Evolutionary conservation across 2,797 vertebrate genomes (phyloP).

Genomic region (Philypnodon macrostomus): DNA sequence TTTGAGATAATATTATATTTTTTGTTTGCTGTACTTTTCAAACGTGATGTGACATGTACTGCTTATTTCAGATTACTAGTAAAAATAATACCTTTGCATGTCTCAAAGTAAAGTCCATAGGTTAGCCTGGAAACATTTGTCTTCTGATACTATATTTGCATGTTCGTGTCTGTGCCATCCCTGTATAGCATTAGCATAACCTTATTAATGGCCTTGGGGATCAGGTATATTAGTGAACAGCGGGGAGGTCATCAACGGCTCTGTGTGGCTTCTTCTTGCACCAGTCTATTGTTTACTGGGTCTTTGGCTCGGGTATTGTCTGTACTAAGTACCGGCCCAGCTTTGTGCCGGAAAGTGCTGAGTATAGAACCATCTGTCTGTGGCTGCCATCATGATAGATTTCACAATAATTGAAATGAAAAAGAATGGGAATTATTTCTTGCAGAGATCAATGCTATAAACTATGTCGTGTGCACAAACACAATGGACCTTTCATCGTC

Average conservation of each 20-base stretch:
- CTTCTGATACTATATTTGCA: conserved; percentile 53
- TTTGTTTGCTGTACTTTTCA: no score
- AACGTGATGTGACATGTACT: neutral
- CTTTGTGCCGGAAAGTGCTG: conserved; percentile 47
- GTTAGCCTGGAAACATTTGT: conserved; percentile 31
- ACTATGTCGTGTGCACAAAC: conserved; percentile 19
- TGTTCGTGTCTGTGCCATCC: conserved; percentile 30
- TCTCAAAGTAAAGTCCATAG: conserved; percentile 6
- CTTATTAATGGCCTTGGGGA: conserved; percentile 62
- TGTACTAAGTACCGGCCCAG: conserved; percentile 53
- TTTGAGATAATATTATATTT: no score
- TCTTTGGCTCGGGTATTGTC: conserved; percentile 32
- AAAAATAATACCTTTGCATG: no score
- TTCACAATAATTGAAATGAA: conserved; percentile 36
- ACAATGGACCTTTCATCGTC: conserved; percentile 13
- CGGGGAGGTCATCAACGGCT: conserved; percentile 58
- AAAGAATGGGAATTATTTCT: conserved; percentile 33
- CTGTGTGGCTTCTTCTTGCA: conserved; percentile 48
- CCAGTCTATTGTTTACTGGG: conserved; percentile 44
- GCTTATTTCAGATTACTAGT: no score
- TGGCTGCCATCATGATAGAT: conserved; percentile 41
- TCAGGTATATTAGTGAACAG: conserved; percentile 60
- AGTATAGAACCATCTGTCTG: conserved; percentile 60
- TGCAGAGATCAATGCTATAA: conserved; percentile 28
- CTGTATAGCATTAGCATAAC: conserved; percentile 57